Evolutionary conservation across 2,888 invertebrate genomes (phyloP).

Genomic region (Pandemis corylana): DNA sequence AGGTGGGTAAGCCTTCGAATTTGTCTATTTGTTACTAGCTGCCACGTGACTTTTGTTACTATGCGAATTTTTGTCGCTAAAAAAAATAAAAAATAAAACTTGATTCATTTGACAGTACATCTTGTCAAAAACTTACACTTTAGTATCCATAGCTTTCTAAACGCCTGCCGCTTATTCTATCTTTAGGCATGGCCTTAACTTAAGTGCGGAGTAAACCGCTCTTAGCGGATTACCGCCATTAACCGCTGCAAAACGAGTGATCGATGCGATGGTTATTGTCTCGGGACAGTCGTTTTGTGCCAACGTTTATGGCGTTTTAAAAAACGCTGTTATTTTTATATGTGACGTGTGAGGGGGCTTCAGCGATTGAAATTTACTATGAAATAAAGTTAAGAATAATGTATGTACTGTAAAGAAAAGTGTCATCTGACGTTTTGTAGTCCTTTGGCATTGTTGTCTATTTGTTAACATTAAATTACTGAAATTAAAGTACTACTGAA

Average conservation of each 20-base stretch:
- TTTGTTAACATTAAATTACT: not conserved
- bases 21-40: too few species aligned
- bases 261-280: constrained; percentile 75
- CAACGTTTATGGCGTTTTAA: constrained; percentile 23
- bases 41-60: too few species aligned
- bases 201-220: constrained; percentile 66
- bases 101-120: not conserved
- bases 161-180: not conserved
- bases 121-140: not conserved
- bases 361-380: not conserved
- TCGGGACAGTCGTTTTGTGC: constrained; percentile 43
- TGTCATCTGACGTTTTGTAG: not conserved
- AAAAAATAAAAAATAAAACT: too few species aligned
- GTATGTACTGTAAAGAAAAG: not conserved
- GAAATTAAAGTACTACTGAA: too few species aligned
- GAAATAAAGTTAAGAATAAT: not conserved
- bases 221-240: constrained; percentile 80
- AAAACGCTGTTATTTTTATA: not conserved
- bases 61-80: too few species aligned
- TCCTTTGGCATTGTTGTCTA: not conserved
- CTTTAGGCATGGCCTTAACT: constrained; percentile 9
- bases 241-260: constrained; percentile 78
- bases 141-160: not conserved
- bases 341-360: not conserved
- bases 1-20: too few species aligned